A percentile compares a stretch with the other conserved stretches of the same genome.
phyloP scores from a whole-genome alignment of 2,113 vertebrate genomes.

The Pagrus major region DNA sequence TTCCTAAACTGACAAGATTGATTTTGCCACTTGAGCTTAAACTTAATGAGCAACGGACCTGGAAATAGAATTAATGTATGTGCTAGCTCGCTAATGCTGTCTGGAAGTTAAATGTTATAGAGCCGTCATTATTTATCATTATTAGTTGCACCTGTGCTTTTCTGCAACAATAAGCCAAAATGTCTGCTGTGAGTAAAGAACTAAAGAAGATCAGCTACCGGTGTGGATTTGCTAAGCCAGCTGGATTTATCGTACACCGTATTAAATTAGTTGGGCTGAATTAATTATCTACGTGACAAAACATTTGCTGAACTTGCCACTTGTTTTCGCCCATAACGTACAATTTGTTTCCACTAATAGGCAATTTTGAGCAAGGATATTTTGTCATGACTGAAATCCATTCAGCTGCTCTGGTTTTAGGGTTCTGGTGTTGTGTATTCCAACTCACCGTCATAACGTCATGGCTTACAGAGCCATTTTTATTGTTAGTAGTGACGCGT shows the following conservation, averaged over 20 bases:
- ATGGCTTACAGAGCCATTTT: background rate
- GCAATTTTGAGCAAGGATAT: background rate
- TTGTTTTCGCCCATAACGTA: background rate
- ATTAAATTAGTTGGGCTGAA: background rate
- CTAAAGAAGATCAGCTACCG: background rate
- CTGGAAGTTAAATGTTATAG: slow-evolving; percentile 2
- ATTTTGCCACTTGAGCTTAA: background rate
- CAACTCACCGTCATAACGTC: background rate
- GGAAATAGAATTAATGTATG: background rate
- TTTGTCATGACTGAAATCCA: background rate
- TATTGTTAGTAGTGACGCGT: no score
- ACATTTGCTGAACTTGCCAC: background rate
- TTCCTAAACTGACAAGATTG: slow-evolving; percentile 8
- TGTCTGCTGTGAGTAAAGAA: background rate
- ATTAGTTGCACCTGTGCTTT: slow-evolving; percentile 1
- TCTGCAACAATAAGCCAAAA: background rate
- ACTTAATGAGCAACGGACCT: background rate
- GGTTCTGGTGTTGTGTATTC: background rate
- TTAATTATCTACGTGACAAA: background rate
- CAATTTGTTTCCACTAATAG: background rate
- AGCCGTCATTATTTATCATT: slow-evolving; percentile 13
- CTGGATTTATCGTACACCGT: background rate
- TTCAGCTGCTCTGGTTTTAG: background rate
- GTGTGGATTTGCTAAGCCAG: background rate
- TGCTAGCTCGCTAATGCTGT: background rate